Conservation (phyloP, 2,113 vertebrate species). For the Regulus satrapa region DNA sequence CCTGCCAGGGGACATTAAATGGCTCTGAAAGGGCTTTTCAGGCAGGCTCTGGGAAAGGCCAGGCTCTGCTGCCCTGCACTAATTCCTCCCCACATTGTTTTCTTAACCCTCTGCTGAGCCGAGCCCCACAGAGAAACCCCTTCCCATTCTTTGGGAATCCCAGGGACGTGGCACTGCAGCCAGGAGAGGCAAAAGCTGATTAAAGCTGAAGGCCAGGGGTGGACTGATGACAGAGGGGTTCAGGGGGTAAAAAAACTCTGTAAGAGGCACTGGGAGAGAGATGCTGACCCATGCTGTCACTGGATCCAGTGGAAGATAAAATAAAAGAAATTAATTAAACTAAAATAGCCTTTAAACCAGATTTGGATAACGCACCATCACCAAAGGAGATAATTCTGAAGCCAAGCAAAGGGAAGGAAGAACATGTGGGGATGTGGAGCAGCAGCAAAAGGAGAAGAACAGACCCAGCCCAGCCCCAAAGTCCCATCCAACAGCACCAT, state of each 20-base stretch:
- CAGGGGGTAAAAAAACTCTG: not conserved
- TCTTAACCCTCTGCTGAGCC: slow-evolving; percentile 6
- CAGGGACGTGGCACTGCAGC: not conserved
- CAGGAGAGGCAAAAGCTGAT: not conserved
- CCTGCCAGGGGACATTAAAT: not conserved
- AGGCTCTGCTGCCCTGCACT: not conserved
- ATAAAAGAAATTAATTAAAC: not conserved
- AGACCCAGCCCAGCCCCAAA: not conserved
- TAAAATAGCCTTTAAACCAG: not conserved
- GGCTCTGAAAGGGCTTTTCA: slow-evolving; percentile 56
- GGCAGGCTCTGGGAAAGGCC: slow-evolving; percentile 31
- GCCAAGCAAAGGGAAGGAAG: not conserved
- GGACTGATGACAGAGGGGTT: not conserved
- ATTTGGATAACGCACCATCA: not conserved
- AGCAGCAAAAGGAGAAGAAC: not conserved
- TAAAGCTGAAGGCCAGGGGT: not conserved
- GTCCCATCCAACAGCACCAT: not conserved
- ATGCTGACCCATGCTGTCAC: not conserved
- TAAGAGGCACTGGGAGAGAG: not conserved
- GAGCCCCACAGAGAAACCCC: not conserved
- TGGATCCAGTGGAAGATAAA: not conserved
- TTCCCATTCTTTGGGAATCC: not conserved
- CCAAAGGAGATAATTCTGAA: not conserved
- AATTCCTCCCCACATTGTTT: slow-evolving; percentile 50
- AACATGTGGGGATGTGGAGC: not conserved